Conservation (phyloP, 2,113 vertebrate genomes). For the Neogobius melanostomus region DNA sequence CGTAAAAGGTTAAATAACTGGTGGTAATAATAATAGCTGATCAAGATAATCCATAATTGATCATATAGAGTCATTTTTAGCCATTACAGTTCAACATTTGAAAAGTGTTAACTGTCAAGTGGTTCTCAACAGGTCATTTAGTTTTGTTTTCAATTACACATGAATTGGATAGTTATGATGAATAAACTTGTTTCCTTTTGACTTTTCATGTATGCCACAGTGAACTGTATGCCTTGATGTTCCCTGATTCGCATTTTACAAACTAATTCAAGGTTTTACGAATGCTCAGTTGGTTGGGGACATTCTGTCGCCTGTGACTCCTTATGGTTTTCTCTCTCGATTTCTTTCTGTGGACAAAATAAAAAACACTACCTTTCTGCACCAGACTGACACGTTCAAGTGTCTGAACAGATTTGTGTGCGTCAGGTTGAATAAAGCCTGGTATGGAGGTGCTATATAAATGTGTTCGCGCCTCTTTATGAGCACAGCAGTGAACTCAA, state of each 20-base stretch:
- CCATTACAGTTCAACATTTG: background rate
- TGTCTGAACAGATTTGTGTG: conserved; percentile 5
- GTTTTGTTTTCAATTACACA: background rate
- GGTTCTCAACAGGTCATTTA: no score
- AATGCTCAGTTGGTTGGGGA: background rate
- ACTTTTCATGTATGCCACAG: background rate
- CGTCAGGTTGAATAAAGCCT: background rate
- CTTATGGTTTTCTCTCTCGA: background rate
- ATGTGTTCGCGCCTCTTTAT: conserved; percentile 40
- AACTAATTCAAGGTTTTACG: background rate
- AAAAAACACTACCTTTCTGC: background rate
- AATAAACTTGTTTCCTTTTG: background rate
- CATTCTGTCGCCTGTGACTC: background rate
- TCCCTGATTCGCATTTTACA: background rate
- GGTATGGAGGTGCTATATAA: conserved; percentile 27
- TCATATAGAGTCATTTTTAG: background rate
- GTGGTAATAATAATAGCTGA: background rate
- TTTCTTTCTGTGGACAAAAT: background rate
- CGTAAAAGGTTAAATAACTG: background rate
- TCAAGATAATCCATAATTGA: background rate
- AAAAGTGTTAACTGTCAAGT: no score
- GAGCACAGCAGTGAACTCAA: conserved; percentile 21
- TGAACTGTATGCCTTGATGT: background rate
- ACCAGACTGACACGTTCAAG: background rate
- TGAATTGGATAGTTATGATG: background rate